Percentiles rank a stretch among this genome's conserved stretches.
These are phyloP conservation scores for Epirrhoe tristata DNA, from an alignment of 2,888 invertebrate genomes.

Conservation along the genomic window DNA sequence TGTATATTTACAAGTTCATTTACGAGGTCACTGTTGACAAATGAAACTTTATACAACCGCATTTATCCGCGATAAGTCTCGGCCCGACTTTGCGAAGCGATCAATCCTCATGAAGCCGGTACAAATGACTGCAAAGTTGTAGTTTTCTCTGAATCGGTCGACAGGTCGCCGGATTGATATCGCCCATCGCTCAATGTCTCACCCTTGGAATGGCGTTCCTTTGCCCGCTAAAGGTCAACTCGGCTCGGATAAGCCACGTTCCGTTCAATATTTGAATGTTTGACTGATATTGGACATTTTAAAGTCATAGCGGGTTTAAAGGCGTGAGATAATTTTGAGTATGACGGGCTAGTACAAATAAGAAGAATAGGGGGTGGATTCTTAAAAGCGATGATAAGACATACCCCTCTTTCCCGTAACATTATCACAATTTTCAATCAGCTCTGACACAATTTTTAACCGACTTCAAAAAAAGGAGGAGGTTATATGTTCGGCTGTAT, in stretches of 20 bases:
- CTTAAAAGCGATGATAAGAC: too few relatives aligned
- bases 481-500: too few relatives aligned
- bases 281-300: too few relatives aligned
- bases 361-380: too few relatives aligned
- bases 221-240: background rate
- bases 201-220: background rate
- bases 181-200: background rate
- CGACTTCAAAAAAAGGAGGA: too few relatives aligned
- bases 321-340: too few relatives aligned
- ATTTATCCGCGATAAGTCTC: slow-evolving; percentile 2
- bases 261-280: background rate
- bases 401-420: too few relatives aligned
- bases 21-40: background rate
- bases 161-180: background rate
- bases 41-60: background rate
- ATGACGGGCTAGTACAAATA: too few relatives aligned
- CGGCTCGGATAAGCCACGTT: background rate
- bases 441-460: too few relatives aligned
- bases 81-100: background rate
- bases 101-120: background rate
- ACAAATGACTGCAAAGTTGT: slow-evolving; percentile 4
- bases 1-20: background rate
- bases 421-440: too few relatives aligned
- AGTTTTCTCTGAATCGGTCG: background rate
- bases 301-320: too few relatives aligned